Evolutionary conservation across 2,888 invertebrate genomes (phyloP), one percentile per base, ranked within the genome.

Genomic region (Drosophila gaucha): DNA sequence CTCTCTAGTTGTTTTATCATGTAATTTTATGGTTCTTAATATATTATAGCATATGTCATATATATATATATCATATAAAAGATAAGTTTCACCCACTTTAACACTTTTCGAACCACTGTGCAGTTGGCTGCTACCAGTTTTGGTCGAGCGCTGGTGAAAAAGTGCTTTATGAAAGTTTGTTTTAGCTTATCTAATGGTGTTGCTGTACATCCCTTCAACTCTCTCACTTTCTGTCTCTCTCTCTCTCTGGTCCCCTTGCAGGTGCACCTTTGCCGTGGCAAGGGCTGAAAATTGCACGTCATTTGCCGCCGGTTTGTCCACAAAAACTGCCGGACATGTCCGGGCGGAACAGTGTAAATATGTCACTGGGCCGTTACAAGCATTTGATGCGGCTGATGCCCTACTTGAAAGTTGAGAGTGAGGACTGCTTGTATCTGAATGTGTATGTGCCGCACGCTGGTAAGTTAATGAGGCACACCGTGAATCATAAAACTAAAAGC

Each of bases 391-490:
- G 95, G 71, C 93, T 98, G 71, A 92, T 95, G 80, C 94, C 95
- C 2, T 95, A 95, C 92, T 91, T 96, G 52, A 92, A 92, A 72
- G 93, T 94, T 57, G 95, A 96, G 89, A 95, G 94, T 50, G 96
- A 96, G 92, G 98, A 99, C 90, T 99, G 98, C 88, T 93, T 98
- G 55, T 97, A 96, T 91, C 93, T 99, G 89, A 99, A 98, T 92
- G 94, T 99, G 69, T 99, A 97, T 91, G 95, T 96, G 30, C 98
- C 98, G 1, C 95, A 95, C 70, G 94, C 94, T 92, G 96, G 97
- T 97, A 92, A 94, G 95, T 71, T 36, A 65, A 57, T 63, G 43
- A 58, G 54, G 35, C 54, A 49, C 24, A 24, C 2, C 41, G 12
- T 24, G 24, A 18, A 8, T 16, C 26, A 18, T 28, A 6, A 36